Evolutionary conservation across 2,113 vertebrate species (phyloP).

Genomic region (Mormoops blainvillei): DNA sequence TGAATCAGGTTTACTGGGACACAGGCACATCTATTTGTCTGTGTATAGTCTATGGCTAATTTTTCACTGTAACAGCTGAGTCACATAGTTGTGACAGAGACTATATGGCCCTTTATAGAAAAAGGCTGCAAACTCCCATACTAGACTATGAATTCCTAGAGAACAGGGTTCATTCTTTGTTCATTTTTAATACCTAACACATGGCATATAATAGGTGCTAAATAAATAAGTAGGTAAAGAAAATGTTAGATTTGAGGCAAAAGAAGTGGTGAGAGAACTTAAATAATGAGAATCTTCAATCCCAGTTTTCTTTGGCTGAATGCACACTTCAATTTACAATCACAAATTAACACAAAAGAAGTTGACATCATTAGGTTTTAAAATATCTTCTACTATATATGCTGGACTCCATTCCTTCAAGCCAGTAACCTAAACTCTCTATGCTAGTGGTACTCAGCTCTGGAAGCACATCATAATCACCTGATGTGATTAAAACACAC

Average conservation of each 20-base stretch:
- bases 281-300: not conserved
- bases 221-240: not conserved
- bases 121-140: not conserved
- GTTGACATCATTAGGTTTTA: not conserved
- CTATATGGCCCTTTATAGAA: not conserved
- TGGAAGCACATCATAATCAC: not conserved
- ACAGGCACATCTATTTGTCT: not conserved
- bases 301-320: not conserved
- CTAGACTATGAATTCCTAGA: not conserved
- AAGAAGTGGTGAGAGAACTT: not conserved
- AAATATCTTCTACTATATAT: not conserved
- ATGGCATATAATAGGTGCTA: not conserved
- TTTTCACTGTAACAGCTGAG: not conserved
- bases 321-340: not conserved
- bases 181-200: not conserved
- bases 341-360: not conserved
- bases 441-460: not conserved
- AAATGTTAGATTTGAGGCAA: not conserved
- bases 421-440: not conserved
- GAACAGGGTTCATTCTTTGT: not conserved
- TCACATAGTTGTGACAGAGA: not conserved
- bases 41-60: not conserved
- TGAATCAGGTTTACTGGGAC: not conserved
- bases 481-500: not conserved
- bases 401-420: not conserved